phyloP scores from a whole-genome alignment of 2,888 invertebrate genomes.

The Apocheima hispidaria region DNA sequence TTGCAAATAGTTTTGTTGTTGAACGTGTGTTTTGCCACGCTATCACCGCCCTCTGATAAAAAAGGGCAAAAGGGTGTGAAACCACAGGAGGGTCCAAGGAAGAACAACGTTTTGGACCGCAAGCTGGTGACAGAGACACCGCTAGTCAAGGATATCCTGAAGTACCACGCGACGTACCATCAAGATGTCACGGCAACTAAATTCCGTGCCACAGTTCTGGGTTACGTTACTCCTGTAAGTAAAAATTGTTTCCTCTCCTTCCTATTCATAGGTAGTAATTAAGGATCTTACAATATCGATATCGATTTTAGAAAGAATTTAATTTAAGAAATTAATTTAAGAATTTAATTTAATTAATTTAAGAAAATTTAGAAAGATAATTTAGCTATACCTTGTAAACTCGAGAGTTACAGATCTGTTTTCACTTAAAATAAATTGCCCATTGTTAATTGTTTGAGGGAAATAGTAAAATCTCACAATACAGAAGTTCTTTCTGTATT shows the following conservation, averaged over 20 bases:
- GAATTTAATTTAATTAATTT: too few relatives aligned
- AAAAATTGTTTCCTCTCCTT: not conserved
- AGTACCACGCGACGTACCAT: slow-evolving; percentile 91
- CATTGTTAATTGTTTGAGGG: too few relatives aligned
- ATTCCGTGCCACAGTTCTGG: slow-evolving; percentile 92
- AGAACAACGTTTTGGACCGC: slow-evolving; percentile 89
- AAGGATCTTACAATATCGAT: not conserved
- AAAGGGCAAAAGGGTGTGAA: slow-evolving; percentile 79
- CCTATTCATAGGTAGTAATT: not conserved
- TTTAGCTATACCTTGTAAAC: too few relatives aligned
- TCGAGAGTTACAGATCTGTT: too few relatives aligned
- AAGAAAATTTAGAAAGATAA: too few relatives aligned
- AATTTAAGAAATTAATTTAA: too few relatives aligned
- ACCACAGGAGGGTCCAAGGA: slow-evolving; percentile 85
- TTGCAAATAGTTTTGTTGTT: slow-evolving; percentile 69
- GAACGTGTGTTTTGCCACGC: slow-evolving; percentile 74
- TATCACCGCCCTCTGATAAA: slow-evolving; percentile 80
- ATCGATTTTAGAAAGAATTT: too few relatives aligned
- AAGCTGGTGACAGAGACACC: slow-evolving; percentile 89
- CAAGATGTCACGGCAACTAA: slow-evolving; percentile 88
- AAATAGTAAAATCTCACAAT: too few relatives aligned
- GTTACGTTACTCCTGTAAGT: slow-evolving; percentile 95
- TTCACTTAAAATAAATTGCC: too few relatives aligned
- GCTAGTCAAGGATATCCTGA: slow-evolving; percentile 90
- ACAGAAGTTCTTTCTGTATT: too few relatives aligned